Evolutionary conservation across 1,140 invertebrate genomes (phyloP).

Genomic region (Colletes gigas): DNA sequence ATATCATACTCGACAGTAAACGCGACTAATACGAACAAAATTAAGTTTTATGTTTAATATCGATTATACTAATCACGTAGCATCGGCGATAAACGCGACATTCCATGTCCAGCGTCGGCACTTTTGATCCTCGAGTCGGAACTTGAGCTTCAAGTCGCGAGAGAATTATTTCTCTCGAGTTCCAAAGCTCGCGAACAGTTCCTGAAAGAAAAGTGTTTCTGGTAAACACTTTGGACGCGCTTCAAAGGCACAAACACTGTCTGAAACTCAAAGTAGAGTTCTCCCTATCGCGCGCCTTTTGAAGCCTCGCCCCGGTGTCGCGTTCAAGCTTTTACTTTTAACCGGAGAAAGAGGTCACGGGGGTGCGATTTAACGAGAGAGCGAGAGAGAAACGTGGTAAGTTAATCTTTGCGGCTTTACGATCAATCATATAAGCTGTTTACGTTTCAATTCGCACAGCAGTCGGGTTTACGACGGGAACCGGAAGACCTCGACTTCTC

Average conservation of each 20-base stretch:
- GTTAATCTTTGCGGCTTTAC: slow-evolving; percentile 56
- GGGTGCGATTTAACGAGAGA: neutral
- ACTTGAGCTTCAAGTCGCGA: too few species aligned
- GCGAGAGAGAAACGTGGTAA: slow-evolving; percentile 13
- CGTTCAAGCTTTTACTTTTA: neutral
- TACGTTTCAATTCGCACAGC: slow-evolving; percentile 42
- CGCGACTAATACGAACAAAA: too few species aligned
- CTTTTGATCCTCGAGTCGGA: too few species aligned
- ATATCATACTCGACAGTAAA: too few species aligned
- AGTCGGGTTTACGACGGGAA: slow-evolving; percentile 34
- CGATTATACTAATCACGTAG: too few species aligned
- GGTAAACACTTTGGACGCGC: neutral
- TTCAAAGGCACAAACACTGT: neutral
- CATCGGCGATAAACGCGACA: too few species aligned
- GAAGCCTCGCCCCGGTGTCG: too few species aligned
- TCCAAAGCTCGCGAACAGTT: too few species aligned
- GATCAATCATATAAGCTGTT: slow-evolving; percentile 64
- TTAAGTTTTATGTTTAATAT: too few species aligned
- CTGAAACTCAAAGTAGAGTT: neutral
- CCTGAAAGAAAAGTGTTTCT: neutral
- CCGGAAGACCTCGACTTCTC: neutral
- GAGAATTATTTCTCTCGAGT: too few species aligned
- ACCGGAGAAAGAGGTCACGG: neutral
- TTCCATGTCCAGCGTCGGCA: too few species aligned
- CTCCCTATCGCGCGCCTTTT: neutral